Evolutionary conservation across 2,113 vertebrate species (phyloP).

Genomic region (Trematomus loennbergii): DNA sequence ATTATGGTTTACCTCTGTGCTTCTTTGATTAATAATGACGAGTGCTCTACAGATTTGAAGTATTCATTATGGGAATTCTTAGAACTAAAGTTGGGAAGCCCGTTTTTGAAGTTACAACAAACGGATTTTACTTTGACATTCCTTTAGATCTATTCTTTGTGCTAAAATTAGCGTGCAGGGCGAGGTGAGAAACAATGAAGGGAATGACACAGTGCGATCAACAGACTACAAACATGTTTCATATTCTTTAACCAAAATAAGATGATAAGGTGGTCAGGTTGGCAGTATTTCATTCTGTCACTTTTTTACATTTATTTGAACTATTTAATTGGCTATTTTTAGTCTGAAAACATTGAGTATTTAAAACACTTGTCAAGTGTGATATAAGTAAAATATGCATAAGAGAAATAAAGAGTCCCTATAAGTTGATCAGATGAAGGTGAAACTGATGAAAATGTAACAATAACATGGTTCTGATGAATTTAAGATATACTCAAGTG

Average conservation of each 20-base stretch:
- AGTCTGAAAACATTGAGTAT: conserved; percentile 1
- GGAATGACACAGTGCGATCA: conserved; percentile 18
- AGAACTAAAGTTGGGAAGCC: background rate
- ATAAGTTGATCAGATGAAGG: conserved; percentile 25
- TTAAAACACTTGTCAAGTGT: conserved; percentile 52
- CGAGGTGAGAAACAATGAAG: background rate
- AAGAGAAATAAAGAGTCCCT: background rate
- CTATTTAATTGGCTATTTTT: background rate
- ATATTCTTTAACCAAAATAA: background rate
- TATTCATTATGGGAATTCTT: background rate
- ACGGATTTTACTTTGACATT: conserved; percentile 19
- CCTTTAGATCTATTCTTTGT: conserved; percentile 15
- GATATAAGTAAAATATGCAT: conserved; percentile 24
- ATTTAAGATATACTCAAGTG: background rate
- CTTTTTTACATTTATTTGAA: background rate
- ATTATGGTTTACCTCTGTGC: background rate
- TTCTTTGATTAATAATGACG: background rate
- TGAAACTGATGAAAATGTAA: conserved; percentile 37
- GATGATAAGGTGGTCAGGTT: background rate
- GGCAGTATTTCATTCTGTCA: background rate
- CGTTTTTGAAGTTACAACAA: background rate
- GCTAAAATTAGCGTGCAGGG: conserved; percentile 4
- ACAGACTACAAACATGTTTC: background rate
- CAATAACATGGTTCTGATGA: background rate
- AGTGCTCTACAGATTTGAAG: background rate